Base-by-base conservation (phyloP, 1,140 invertebrate genomes). In the Nephotettix cincticeps region DNA sequence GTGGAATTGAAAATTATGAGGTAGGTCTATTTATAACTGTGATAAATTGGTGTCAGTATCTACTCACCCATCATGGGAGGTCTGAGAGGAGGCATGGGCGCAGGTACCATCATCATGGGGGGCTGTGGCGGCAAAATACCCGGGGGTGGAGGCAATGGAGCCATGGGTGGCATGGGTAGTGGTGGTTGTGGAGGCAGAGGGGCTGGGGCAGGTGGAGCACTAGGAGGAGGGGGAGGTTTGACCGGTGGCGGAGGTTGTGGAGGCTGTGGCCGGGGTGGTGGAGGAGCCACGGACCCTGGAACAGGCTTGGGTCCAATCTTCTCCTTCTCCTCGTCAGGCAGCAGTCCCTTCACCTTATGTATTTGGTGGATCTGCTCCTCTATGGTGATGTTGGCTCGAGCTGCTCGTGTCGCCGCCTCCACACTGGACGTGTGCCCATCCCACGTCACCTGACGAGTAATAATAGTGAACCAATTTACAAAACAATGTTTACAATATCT, bases 331-430 rank as follows among this genome's bases (percentile, higher is more conserved):
- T 97, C 95, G 79, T 98, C 95, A 0, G 93, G 93, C 68, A 98
- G 80, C 3, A 98, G 83, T 11, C 96, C 96, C 81, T 98, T 97
- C 0, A 95, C 88, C 86, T 94, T 97, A 79, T 98, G 96, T 78
- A 98, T 98, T 80, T 97, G 94, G 81, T 96, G 94, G 78, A 98
- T 98, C 82, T 98, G 96, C 74, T 98, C 96, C 79, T 98, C 96
- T 21, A 99, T 86, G 1, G 96, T 97, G 72, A 99, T 97, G 79
- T 97, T 97, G 0, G 96, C 95, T 40, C 97, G 84, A 0, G 97
- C 96, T 14, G 94, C 94, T 61, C 94, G 82, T 0, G 95, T 95
- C 0, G 94, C 93, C 0, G 94, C 92, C 84, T 98, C 95, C 75
- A 97, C 90, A 78, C 92, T 95, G 0, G 94, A 94, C 0, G 95